Conservation (phyloP, 1,140 invertebrate species). For the Diabrotica undecimpunctata region DNA sequence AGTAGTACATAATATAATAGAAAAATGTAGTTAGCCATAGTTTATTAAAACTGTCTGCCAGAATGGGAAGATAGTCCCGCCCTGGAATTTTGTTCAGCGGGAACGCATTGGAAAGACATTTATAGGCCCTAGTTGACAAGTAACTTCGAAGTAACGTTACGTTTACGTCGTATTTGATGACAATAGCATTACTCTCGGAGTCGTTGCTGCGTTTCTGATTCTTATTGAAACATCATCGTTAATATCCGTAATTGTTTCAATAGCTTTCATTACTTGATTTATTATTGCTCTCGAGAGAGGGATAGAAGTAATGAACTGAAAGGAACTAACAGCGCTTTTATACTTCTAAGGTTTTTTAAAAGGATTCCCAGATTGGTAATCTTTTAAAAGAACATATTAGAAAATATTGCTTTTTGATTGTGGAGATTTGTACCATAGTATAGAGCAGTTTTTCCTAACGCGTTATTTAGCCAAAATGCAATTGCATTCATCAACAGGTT, state of each 20-base stretch:
- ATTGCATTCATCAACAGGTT: no score
- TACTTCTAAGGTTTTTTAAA: not conserved
- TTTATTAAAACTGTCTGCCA: no score
- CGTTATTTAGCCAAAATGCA: no score
- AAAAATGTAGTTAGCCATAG: no score
- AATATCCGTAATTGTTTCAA: conserved; percentile 17
- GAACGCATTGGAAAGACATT: conserved; percentile 12
- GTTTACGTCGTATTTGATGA: conserved; percentile 9
- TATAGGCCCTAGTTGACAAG: conserved; percentile 9
- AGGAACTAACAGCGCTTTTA: not conserved
- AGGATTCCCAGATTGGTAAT: not conserved
- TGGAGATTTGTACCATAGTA: no score
- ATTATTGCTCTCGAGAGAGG: not conserved
- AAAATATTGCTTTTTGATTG: no score
- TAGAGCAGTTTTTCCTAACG: no score
- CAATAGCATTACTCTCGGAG: conserved; percentile 15
- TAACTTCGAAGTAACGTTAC: not conserved
- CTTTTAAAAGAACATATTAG: no score
- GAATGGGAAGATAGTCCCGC: not conserved
- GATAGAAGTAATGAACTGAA: not conserved
- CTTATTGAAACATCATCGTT: conserved; percentile 22
- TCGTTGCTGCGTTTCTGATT: conserved; percentile 15
- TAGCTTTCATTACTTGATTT: conserved; percentile 17
- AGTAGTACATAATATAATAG: no score
- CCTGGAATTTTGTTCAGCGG: not conserved